phyloP scores from a whole-genome alignment of 2,797 vertebrate genomes.

The Decapterus maruadsi region DNA sequence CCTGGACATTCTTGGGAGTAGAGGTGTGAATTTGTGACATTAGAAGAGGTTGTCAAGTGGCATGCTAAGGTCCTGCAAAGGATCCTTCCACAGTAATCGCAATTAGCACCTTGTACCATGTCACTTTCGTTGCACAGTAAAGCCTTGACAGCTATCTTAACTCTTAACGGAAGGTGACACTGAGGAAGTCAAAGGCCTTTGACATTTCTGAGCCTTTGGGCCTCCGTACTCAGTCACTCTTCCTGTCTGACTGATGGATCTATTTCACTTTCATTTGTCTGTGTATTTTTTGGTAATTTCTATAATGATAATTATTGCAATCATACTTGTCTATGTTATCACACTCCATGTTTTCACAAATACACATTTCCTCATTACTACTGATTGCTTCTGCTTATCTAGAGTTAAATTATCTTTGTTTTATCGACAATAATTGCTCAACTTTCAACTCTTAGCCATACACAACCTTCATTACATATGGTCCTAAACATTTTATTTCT shows the following conservation, averaged over 20 bases:
- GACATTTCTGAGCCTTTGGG: not conserved
- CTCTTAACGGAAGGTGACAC: not conserved
- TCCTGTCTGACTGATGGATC: not conserved
- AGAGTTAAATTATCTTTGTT: not conserved
- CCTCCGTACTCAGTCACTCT: not conserved
- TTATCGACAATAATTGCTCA: not conserved
- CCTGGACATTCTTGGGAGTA: not conserved
- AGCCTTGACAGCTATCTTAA: conserved; percentile 24
- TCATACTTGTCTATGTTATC: not conserved
- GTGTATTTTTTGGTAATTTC: not conserved
- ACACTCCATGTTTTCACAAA: not conserved
- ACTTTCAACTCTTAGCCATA: not conserved
- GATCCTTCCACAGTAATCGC: conserved; percentile 15
- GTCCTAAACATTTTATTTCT: conserved; percentile 23
- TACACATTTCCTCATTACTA: not conserved
- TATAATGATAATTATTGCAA: not conserved
- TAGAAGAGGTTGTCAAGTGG: conserved; percentile 40
- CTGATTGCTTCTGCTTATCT: not conserved
- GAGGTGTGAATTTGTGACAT: conserved; percentile 47
- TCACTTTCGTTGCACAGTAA: conserved; percentile 20
- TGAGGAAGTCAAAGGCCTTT: not conserved
- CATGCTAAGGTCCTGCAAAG: conserved; percentile 16
- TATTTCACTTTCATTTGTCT: not conserved
- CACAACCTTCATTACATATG: not conserved
- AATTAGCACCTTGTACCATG: conserved; percentile 36